Base-by-base conservation (phyloP, 2,888 invertebrate species). In the Watsonalla binaria region DNA sequence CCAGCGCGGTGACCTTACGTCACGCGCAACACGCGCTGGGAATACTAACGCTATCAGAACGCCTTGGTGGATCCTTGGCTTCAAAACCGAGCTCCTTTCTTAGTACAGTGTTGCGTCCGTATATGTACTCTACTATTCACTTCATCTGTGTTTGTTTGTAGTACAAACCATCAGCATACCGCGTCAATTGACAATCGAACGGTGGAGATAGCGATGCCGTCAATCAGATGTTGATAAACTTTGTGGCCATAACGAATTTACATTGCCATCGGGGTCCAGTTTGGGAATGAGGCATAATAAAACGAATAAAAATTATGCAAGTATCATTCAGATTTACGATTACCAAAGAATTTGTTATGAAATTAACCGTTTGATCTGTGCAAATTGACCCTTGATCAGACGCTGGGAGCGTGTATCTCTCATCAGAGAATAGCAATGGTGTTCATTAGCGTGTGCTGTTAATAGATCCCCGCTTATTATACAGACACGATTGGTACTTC, bases 31-130 rank as follows among this genome's bases (percentile, higher is more conserved):
- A 86, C 86, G 86, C 85, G 83, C 54, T 65, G 81, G 82, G 90
- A 84, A 90, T 90, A 90, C 88, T 89, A 90, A 90, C 86, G 77
- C 74, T 77, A 76, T 70, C 80, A 76, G 82, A 86, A 80, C 86
- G 82, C 89, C 90, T 89, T 88, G 88, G 82, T 84, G 76, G 78
- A 90, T 90, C 90, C 90, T 90, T 90, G 90, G 90, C 90, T 90
- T 90, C 89, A 90, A 90, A 90, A 89, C 88, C 82, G 75, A 87
- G 81, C 89, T 87, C 90, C 90, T 90, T 90, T 89, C 90, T 80
- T 83, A 90, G 85, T 76, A 68, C 75, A 76, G 78, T 72, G 78
- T 83, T 84, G 83, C 84, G 80, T 78, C 80, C 76, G 75, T 76
- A 81, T 75, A 77, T 75, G 75, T 80, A 82, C 75, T 80, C 76